A percentile compares a stretch with the other conserved stretches of the same genome.
Evolutionary conservation across 2,797 vertebrate genomes (phyloP).

Genomic region (Anabacerthia variegaticeps): DNA sequence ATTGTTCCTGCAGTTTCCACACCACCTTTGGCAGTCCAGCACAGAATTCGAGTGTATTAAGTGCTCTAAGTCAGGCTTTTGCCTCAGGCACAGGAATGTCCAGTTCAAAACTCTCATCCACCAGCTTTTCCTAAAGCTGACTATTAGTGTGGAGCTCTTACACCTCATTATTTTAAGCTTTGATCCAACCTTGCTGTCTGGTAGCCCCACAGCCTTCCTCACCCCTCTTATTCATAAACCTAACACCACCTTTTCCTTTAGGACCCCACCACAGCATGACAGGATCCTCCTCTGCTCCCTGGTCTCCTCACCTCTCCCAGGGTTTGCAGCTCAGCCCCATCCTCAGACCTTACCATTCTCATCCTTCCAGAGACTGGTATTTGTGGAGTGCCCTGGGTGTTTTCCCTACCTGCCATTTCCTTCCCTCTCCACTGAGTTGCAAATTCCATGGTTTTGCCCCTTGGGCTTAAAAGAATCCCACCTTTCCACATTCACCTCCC

Average conservation of each 20-base stretch:
- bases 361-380: background rate
- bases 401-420: background rate
- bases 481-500: background rate
- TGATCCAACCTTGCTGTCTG: background rate
- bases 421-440: background rate
- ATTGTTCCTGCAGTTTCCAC: background rate
- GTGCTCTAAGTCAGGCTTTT: background rate
- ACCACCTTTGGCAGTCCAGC: background rate
- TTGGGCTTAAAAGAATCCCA: background rate
- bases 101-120: background rate
- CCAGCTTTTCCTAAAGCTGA: background rate
- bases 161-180: background rate
- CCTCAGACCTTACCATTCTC: background rate
- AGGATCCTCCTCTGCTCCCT: background rate
- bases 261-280: accelerated
- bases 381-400: background rate
- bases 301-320: background rate
- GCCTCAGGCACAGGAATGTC: background rate
- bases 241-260: background rate
- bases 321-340: background rate
- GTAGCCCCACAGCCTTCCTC: background rate
- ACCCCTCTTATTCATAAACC: background rate
- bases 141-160: background rate
- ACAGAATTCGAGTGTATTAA: background rate
- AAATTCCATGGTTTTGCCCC: background rate